Conservation (phyloP, 2,113 vertebrate genomes). For the Brachirus orientalis region DNA sequence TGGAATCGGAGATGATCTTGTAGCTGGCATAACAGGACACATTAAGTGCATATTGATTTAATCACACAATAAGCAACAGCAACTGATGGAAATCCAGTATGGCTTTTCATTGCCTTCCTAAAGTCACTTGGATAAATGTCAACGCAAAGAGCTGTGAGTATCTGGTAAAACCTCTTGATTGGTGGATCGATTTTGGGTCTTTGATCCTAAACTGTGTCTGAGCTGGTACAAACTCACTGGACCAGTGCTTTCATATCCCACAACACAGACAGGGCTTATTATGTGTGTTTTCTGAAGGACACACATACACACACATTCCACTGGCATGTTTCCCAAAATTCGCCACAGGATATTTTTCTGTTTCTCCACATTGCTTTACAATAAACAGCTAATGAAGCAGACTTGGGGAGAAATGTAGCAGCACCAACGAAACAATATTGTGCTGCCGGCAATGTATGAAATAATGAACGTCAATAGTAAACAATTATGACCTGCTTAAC, state of each 20-base stretch:
- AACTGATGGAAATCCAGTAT: no score
- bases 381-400: constrained; percentile 36
- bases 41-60: no score
- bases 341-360: constrained; percentile 13
- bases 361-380: constrained; percentile 10
- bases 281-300: background rate
- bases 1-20: no score
- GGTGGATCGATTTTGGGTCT: background rate
- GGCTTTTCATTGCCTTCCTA: no score
- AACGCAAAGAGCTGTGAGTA: background rate
- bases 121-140: no score
- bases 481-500: constrained; percentile 34
- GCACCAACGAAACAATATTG: background rate
- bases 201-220: no score
- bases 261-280: background rate
- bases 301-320: background rate
- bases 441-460: constrained; percentile 14
- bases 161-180: background rate
- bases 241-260: background rate
- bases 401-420: constrained; percentile 5
- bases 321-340: background rate
- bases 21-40: no score
- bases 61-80: no score
- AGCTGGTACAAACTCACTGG: background rate
- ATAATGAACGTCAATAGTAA: constrained; percentile 3